Evolutionary conservation across 1,140 invertebrate species (phyloP).

Genomic region (Armadillidium nasatum): DNA sequence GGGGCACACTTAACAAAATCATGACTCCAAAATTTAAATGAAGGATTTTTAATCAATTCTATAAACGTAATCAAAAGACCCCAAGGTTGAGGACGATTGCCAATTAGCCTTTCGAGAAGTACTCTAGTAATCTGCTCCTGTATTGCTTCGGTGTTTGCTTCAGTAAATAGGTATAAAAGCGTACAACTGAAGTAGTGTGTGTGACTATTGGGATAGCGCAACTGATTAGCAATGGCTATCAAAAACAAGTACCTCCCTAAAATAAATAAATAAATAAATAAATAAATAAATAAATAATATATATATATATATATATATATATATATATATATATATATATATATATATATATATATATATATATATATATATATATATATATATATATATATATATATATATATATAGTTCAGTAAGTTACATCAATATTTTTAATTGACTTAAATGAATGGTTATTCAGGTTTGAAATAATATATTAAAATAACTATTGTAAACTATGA

Average conservation of each 20-base stretch:
- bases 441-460: too few species aligned
- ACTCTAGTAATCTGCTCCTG: constrained; percentile 81
- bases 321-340: too few species aligned
- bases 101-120: constrained; percentile 90
- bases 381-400: too few species aligned
- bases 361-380: too few species aligned
- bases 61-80: constrained; percentile 97
- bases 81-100: constrained; percentile 98
- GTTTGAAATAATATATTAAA: too few species aligned
- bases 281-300: constrained; percentile 9
- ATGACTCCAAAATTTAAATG: constrained; percentile 98
- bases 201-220: constrained; percentile 97
- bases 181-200: constrained; percentile 99
- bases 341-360: too few species aligned
- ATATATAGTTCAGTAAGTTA: too few species aligned
- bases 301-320: too few species aligned
- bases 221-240: constrained; percentile 96
- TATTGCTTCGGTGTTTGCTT: constrained; percentile 94
- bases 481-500: too few species aligned
- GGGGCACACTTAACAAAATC: constrained; percentile 98
- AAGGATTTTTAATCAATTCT: constrained; percentile 96
- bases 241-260: constrained; percentile 84
- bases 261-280: constrained; percentile 40
- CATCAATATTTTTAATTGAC: too few species aligned
- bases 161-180: constrained; percentile 93